Evolutionary conservation across 2,888 invertebrate species (phyloP).

Genomic region (Deilephila porcellus): DNA sequence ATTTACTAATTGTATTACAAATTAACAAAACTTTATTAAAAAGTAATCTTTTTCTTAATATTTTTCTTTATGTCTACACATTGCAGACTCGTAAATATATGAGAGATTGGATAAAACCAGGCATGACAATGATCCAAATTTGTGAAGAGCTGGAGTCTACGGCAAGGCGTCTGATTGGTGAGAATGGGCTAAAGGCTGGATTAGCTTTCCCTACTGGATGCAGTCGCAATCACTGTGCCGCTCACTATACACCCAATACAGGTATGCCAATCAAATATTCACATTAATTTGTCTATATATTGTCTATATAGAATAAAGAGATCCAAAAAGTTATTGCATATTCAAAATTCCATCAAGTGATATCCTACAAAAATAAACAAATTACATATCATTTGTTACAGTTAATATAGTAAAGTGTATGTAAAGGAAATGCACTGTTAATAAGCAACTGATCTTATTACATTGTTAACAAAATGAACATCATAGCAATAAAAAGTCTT

Average conservation of each 20-base stretch:
- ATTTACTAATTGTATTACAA: too few species aligned
- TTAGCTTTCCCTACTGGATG: slow-evolving; percentile 99
- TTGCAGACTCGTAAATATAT: slow-evolving; percentile 94
- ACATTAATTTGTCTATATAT: background rate
- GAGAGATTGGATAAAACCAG: slow-evolving; percentile 97
- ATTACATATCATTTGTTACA: too few species aligned
- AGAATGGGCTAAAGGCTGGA: slow-evolving; percentile 97
- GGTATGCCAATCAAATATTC: slow-evolving; percentile 74
- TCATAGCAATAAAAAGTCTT: too few species aligned
- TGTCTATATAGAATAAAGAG: too few species aligned
- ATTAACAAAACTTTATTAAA: too few species aligned
- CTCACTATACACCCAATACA: slow-evolving; percentile 99
- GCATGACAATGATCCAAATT: slow-evolving; percentile 99
- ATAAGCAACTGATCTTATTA: too few species aligned
- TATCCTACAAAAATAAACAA: too few species aligned
- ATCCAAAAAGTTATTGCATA: too few species aligned
- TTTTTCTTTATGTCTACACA: slow-evolving; percentile 30
- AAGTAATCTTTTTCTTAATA: background rate
- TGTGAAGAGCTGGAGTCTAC: slow-evolving; percentile 98
- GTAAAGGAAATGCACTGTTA: too few species aligned
- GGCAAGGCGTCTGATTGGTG: slow-evolving; percentile 95
- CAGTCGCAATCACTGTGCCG: slow-evolving; percentile 99
- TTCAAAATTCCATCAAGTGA: too few species aligned
- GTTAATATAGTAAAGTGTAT: too few species aligned
- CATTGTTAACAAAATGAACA: too few species aligned